Conservation (phyloP, 2,888 invertebrate species). For the Aricia artaxerxes region DNA sequence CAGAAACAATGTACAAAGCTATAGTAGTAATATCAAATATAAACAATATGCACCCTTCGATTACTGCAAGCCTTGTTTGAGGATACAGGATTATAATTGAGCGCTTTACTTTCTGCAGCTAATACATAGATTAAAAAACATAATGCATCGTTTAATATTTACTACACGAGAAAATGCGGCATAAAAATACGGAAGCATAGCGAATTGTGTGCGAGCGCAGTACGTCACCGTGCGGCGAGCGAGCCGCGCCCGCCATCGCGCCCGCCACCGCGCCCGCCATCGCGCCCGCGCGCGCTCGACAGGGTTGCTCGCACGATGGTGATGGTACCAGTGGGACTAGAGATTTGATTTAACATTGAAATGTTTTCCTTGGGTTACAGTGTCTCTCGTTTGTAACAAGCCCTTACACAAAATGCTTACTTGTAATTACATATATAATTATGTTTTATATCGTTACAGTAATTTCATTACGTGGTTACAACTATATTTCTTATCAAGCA, state of each 20-base stretch:
- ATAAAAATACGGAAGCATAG: conserved; percentile 74
- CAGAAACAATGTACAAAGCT: conserved; percentile 87
- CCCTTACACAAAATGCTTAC: conserved; percentile 83
- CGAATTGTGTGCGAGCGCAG: conserved; percentile 52
- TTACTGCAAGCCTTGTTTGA: conserved; percentile 79
- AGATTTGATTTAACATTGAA: conserved; percentile 82
- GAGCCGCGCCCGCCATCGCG: conserved; percentile 2
- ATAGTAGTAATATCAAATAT: conserved; percentile 82
- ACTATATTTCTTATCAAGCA: conserved; percentile 72
- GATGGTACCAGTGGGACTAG: conserved; percentile 84
- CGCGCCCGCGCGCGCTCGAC: conserved; percentile 37
- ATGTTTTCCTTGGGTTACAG: conserved; percentile 82
- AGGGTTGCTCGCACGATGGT: conserved; percentile 75
- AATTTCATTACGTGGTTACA: conserved; percentile 80
- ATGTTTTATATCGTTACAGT: conserved; percentile 79
- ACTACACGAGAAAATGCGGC: conserved; percentile 77
- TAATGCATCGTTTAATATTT: conserved; percentile 76
- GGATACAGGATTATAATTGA: conserved; percentile 77
- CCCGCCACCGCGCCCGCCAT: not conserved
- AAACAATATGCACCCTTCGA: conserved; percentile 81
- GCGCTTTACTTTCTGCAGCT: conserved; percentile 78
- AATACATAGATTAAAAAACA: conserved; percentile 70
- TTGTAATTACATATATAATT: conserved; percentile 73
- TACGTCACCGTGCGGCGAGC: conserved; percentile 34
- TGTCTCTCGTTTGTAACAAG: conserved; percentile 81